Evolutionary conservation across 1,140 invertebrate species (phyloP), one percentile per base, ranked within the genome.

Genomic region (Philotrypesis tridentata): DNA sequence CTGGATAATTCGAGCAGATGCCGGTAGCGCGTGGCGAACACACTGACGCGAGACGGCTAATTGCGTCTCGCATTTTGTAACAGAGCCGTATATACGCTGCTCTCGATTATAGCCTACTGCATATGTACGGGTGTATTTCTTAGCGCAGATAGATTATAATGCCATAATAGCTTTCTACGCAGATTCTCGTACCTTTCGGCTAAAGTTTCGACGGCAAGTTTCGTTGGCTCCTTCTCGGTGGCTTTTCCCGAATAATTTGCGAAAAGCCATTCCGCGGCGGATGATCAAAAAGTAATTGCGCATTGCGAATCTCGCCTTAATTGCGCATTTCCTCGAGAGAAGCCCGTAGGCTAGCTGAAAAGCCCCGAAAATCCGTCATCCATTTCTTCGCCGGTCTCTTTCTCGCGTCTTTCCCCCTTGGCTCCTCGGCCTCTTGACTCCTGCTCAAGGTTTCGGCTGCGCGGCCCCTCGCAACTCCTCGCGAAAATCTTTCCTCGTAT

Each of bases 41-140:
- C 23, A 71, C 27, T 23, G n/a, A 71, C 55, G 86, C 86, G 85
- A 87, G 83, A 85, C 63, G 43, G 86, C 88, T 90, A 89, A 89
- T 89, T 89, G 89, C 86, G 83, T 72, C 82, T 85, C 81, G 25
- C 87, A 87, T 89, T 90, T 90, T 89, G 88, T 87, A 91, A 89
- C 84, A 85, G 86, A n/a, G n/a, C n/a, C n/a, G n/a, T n/a, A n/a
- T n/a, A n/a, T n/a, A n/a, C n/a, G n/a, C n/a, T n/a, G n/a, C n/a
- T n/a, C n/a, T n/a, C n/a, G n/a, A n/a, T n/a, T n/a, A n/a, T n/a
- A n/a, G n/a, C n/a, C n/a, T n/a, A n/a, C n/a, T n/a, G n/a, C n/a
- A n/a, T 68, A 25, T 68, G 17, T 29, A 14, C 29, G 0, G n/a
- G 8, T 61, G n/a, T 4, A 37, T 61, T 9, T n/a, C 67, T 11